Evolutionary conservation across 2,113 vertebrate species (phyloP).

Genomic region (Drymodes brunneopygia): DNA sequence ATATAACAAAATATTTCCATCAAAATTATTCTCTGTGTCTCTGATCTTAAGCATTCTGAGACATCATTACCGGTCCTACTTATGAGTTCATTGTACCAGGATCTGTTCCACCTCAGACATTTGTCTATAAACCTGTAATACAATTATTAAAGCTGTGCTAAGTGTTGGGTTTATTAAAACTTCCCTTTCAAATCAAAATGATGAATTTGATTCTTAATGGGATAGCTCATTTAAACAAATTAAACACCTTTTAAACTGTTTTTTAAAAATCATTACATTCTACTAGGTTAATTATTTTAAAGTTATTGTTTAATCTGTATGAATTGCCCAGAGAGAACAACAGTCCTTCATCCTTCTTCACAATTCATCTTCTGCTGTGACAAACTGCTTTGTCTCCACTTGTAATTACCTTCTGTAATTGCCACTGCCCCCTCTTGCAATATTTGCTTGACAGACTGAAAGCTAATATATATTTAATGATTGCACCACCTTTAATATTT

Average conservation of each 20-base stretch:
- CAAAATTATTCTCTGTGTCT: neutral
- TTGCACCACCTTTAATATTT: neutral
- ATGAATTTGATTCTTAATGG: slow-evolving; percentile 11
- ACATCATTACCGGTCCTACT: neutral
- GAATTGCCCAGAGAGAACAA: neutral
- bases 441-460: neutral
- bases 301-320: slow-evolving; percentile 47
- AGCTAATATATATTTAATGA: neutral
- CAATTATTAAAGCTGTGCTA: neutral
- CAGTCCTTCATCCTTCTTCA: neutral
- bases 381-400: slow-evolving; percentile 20
- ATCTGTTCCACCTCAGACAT: neutral
- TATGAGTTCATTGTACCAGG: neutral
- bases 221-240: slow-evolving; percentile 46
- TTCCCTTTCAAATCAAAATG: slow-evolving; percentile 8
- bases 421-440: neutral
- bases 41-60: neutral
- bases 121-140: neutral
- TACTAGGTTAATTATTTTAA: slow-evolving; percentile 45
- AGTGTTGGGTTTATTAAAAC: neutral
- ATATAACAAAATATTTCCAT: neutral
- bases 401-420: slow-evolving; percentile 61
- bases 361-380: slow-evolving; percentile 24
- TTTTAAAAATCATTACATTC: neutral
- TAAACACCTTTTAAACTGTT: slow-evolving; percentile 9